These are phyloP conservation scores for Delichon dasypus DNA, from an alignment of 2,797 vertebrate genomes.

Conservation along the genomic window DNA sequence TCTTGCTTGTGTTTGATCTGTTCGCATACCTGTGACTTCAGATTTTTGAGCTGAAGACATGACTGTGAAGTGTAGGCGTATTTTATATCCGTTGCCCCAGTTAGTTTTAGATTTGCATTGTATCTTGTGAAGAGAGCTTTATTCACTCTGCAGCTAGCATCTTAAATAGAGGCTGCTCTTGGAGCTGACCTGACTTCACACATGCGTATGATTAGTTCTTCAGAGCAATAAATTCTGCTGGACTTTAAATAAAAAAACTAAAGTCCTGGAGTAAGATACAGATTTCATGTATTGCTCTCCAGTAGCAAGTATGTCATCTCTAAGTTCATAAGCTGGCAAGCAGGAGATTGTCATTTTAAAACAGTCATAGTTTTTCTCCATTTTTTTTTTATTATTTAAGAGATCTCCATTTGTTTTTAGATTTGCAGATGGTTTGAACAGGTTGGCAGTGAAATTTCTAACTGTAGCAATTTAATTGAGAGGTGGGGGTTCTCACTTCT, in stretches of 20 bases:
- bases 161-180: not conserved
- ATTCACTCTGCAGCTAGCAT: not conserved
- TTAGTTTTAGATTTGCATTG: conserved; percentile 47
- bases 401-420: not conserved
- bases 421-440: not conserved
- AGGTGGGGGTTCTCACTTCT: not conserved
- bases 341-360: not conserved
- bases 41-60: conserved; percentile 21
- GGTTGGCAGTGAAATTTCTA: not conserved
- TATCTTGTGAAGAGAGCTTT: conserved; percentile 17
- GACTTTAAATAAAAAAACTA: not conserved
- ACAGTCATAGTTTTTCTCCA: not conserved
- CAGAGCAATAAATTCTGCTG: not conserved
- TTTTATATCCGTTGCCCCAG: conserved; percentile 40
- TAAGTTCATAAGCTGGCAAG: not conserved
- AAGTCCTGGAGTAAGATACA: not conserved
- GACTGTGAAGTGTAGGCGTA: conserved; percentile 33
- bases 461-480: not conserved
- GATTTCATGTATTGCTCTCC: not conserved
- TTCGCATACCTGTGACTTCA: conserved; percentile 42
- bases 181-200: conserved; percentile 4
- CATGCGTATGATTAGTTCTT: not conserved
- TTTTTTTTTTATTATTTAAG: not conserved
- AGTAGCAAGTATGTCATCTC: not conserved
- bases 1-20: conserved; percentile 45